Base-by-base conservation (phyloP, 2,888 invertebrate genomes). In the Uloborus plumipes region DNA sequence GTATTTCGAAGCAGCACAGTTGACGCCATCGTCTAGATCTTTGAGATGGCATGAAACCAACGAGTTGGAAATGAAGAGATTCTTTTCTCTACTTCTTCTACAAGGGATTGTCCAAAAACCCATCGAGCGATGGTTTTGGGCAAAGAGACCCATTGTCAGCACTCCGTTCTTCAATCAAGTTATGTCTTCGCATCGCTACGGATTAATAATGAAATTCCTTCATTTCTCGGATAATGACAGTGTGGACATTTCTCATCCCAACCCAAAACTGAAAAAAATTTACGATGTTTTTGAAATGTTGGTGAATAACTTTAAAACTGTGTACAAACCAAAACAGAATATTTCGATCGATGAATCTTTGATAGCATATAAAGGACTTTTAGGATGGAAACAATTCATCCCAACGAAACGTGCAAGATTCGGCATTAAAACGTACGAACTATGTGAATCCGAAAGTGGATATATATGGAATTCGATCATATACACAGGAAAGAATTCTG, bases 361-460 rank as follows among this genome's bases (percentile, higher is more conserved):
- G 11, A 58, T 85, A 39, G 71, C 76, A 51, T 85, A 73, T 55
- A 79, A 80, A 50, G 86, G 86, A 1, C 50, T 65, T 0, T 22
- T 86, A 0, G 22, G 59, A 11, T 81, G 66, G 55, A 84, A 78
- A 15, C 86, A 86, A 65, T 86, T 79, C 51, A 81, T 85, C 18
- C 85, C 86, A 7, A 49, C 62, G 0, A 86, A 86, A 69, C 50
- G 84, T 53, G 81, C 77, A 13, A 16, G 85, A 11, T 86, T 86
- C 53, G 85, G 84, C 14, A 51, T 85, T 0, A 86, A 85, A 80
- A 53, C 64, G 6, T 85, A 65, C 39, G 62, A 80, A 4, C n/a
- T 86, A 1, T 77, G 83, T 18, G 85, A 86, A 58, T 70, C 59
- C 7, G 1, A 39, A 14, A 84, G 81, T 47, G 78, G 83, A 14